phyloP scores from a whole-genome alignment of 1,140 invertebrate genomes.

The Microplitis demolitor region DNA sequence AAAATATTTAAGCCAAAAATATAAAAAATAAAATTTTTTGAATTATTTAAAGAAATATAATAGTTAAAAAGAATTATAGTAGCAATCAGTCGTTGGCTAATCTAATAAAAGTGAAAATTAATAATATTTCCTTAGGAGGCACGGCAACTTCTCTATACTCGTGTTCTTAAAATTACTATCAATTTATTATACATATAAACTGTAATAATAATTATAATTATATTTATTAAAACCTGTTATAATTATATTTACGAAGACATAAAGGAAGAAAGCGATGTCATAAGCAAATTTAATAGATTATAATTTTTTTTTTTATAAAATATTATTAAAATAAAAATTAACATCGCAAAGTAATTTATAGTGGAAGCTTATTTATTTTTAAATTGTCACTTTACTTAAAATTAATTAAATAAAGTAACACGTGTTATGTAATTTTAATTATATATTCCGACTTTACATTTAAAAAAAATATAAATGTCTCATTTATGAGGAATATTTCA shows the following conservation, averaged over 20 bases:
- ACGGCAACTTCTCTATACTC: constrained; percentile 37
- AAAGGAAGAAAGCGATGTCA: constrained; percentile 38
- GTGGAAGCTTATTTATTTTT: background rate
- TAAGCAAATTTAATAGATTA: constrained; percentile 30
- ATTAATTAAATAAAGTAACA: background rate
- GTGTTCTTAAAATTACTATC: constrained; percentile 8
- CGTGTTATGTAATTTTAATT: background rate
- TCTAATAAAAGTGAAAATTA: constrained; percentile 7
- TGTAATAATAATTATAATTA: background rate
- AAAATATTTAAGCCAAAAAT: background rate
- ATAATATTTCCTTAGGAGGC: constrained; percentile 37
- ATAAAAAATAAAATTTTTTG: background rate
- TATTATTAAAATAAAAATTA: background rate
- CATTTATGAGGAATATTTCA: no score
- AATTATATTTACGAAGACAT: constrained; percentile 26
- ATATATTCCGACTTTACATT: background rate
- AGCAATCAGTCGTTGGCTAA: constrained; percentile 20
- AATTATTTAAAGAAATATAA: background rate
- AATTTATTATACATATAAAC: background rate
- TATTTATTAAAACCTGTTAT: constrained; percentile 27
- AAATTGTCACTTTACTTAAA: no score
- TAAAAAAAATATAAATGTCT: background rate
- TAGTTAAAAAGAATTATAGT: background rate
- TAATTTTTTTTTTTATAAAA: background rate
- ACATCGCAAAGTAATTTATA: constrained; percentile 7